Conservation (phyloP, 2,113 vertebrate species). For the Gambusia affinis region DNA sequence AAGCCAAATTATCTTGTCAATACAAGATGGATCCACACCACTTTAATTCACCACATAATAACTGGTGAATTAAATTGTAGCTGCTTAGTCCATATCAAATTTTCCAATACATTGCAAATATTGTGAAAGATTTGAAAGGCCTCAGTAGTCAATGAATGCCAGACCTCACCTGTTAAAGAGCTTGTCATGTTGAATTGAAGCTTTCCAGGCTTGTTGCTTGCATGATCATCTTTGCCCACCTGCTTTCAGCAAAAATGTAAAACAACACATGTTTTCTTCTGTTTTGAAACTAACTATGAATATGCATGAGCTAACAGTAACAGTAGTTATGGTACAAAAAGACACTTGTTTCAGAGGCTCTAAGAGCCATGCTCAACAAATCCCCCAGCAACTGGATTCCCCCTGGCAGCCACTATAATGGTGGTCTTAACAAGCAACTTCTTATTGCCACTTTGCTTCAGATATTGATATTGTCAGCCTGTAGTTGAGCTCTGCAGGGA, state of each 20-base stretch:
- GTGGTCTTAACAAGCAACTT: conserved; percentile 62
- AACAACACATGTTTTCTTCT: conserved; percentile 23
- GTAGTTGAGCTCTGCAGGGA: conserved; percentile 34
- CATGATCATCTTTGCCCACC: conserved; percentile 21
- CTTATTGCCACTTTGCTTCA: conserved; percentile 61
- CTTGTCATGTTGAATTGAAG: background rate
- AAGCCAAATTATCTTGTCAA: background rate
- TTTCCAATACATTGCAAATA: background rate
- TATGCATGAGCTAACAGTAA: conserved; percentile 43
- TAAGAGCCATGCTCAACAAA: conserved; percentile 46
- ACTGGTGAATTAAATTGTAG: background rate
- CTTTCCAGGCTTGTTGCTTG: conserved; percentile 10
- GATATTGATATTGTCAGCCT: conserved; percentile 50
- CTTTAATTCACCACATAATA: too few species aligned
- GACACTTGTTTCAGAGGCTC: conserved; percentile 47
- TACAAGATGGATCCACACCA: background rate
- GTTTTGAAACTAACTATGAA: conserved; percentile 38
- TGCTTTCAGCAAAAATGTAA: conserved; percentile 11
- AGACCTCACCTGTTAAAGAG: background rate
- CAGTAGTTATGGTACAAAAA: conserved; percentile 50
- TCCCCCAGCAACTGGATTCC: conserved; percentile 58
- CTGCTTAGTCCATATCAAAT: background rate
- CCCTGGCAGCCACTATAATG: conserved; percentile 49
- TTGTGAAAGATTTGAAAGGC: background rate
- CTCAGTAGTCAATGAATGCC: background rate